Evolutionary conservation across 2,888 invertebrate genomes (phyloP), one percentile per base, ranked within the genome.

Genomic region (Calliphora vomitoria): DNA sequence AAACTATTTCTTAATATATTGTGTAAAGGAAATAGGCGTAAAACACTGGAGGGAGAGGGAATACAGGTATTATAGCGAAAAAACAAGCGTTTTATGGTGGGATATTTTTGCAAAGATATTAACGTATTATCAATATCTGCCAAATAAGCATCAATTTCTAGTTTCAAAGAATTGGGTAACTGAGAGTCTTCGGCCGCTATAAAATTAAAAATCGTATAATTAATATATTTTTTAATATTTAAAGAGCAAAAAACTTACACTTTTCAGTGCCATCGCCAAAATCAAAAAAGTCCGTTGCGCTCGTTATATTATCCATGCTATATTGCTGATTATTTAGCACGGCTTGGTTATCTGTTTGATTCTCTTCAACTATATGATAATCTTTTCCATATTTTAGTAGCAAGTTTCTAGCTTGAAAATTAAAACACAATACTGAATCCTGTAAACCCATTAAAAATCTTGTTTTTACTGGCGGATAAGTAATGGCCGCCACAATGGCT

Each of bases 61-160:
- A 87, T 83, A 66, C 83, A 87, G 11, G 86, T 76, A 53, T 87
- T 87, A 44, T 58, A 83, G 6, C 83, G 75, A 11, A 66, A 87
- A 69, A 87, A 87, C 66, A 87, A 72, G 13, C 76, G 76, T 44
- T 74, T 79, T 15, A 87, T 76, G 0, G 86, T 87, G 53, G 86
- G 80, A 66, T 87, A 87, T 66, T 83, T 87, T 20, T 83, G 62
- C 25, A 87, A 62, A 4, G 86, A 83, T 15, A 18, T n/a, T 50
- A 87, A 50, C 0, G 75, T 69, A 41, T 25, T 83, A 58, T 83
- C 86, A 13, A 18, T 55, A 50, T 87, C 80, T 10, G 86, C 68
- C 25, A 87, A 35, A 66, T 87, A 87, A 10, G 58, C 15, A 76
- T 87, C 83, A 44, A 83, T 81, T 76, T 87, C 86, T 8, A 72